phyloP scores from a whole-genome alignment of 1,140 invertebrate species.

The Adoxophyes honmai region DNA sequence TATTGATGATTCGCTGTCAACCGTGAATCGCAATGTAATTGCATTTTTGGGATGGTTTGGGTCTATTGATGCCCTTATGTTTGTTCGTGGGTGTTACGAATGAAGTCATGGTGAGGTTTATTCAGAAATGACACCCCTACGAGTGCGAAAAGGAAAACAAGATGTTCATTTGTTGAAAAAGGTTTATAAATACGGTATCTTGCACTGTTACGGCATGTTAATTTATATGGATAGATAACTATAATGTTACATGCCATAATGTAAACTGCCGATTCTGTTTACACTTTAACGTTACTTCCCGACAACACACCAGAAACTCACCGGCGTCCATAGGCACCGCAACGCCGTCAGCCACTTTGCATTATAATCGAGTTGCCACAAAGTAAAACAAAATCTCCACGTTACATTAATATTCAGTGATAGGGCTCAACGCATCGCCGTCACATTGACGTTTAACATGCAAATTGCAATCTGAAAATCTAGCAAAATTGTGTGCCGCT shows the following conservation, averaged over 20 bases:
- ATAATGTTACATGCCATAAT: too few relatives aligned
- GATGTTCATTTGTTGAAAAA: too few relatives aligned
- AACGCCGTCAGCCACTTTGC: slow-evolving; percentile 57
- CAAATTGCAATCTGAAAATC: slow-evolving; percentile 74
- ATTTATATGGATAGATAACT: too few relatives aligned
- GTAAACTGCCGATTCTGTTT: too few relatives aligned
- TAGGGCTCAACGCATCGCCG: slow-evolving; percentile 66
- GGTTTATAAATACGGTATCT: too few relatives aligned
- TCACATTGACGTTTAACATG: slow-evolving; percentile 73
- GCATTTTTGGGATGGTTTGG: slow-evolving; percentile 16
- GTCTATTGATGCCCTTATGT: slow-evolving; percentile 6
- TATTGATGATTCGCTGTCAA: slow-evolving; percentile 17
- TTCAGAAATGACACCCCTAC: too few relatives aligned
- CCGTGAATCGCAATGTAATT: neutral
- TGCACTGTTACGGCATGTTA: too few relatives aligned
- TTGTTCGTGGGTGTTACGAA: too few relatives aligned
- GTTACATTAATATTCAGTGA: slow-evolving; percentile 72
- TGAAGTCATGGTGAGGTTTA: too few relatives aligned
- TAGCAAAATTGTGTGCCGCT: slow-evolving; percentile 66
- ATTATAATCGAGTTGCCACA: slow-evolving; percentile 73
- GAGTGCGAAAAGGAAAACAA: too few relatives aligned
- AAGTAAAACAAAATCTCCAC: slow-evolving; percentile 73
- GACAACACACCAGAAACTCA: neutral
- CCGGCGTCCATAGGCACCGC: neutral
- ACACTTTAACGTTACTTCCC: too few relatives aligned